Percentiles rank a stretch among this genome's conserved stretches.
phyloP scores from a whole-genome alignment of 2,888 invertebrate genomes.

The Diaphora mendica region DNA sequence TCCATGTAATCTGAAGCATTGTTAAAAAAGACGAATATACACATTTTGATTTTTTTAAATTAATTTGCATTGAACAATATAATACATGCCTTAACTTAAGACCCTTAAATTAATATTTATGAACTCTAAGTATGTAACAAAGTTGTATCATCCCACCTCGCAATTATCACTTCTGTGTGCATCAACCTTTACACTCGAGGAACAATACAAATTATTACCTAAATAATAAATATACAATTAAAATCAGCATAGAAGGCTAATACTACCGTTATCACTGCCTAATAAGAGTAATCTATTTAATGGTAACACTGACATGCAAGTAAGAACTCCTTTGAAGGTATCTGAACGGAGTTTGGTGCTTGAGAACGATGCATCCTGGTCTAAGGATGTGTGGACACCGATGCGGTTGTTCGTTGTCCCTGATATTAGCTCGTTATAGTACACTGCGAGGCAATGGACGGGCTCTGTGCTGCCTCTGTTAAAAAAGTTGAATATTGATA shows the following conservation, averaged over 20 bases:
- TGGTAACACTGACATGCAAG: slow-evolving; percentile 95
- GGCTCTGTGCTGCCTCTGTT: slow-evolving; percentile 95
- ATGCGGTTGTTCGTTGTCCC: slow-evolving; percentile 97
- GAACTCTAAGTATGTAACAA: background rate
- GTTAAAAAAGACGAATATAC: background rate
- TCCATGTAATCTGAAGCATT: background rate
- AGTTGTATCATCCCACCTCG: background rate
- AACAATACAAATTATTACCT: background rate
- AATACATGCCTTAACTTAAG: background rate
- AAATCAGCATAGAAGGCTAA: slow-evolving; percentile 91
- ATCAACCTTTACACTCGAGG: background rate
- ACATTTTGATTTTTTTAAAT: background rate
- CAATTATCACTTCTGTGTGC: background rate
- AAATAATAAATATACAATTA: background rate
- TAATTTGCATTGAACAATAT: slow-evolving; percentile 1
- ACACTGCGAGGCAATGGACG: slow-evolving; percentile 94
- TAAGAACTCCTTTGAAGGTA: slow-evolving; percentile 96
- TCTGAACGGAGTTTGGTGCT: slow-evolving; percentile 95
- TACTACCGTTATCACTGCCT: slow-evolving; percentile 96
- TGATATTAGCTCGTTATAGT: slow-evolving; percentile 93
- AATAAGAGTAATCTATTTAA: slow-evolving; percentile 95
- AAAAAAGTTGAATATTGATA: background rate
- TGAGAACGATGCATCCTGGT: slow-evolving; percentile 91
- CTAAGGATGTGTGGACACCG: slow-evolving; percentile 92
- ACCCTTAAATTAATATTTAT: background rate